These are phyloP conservation scores for Parelbella ahira DNA, from an alignment of 2,888 invertebrate species.

Conservation along the genomic window DNA sequence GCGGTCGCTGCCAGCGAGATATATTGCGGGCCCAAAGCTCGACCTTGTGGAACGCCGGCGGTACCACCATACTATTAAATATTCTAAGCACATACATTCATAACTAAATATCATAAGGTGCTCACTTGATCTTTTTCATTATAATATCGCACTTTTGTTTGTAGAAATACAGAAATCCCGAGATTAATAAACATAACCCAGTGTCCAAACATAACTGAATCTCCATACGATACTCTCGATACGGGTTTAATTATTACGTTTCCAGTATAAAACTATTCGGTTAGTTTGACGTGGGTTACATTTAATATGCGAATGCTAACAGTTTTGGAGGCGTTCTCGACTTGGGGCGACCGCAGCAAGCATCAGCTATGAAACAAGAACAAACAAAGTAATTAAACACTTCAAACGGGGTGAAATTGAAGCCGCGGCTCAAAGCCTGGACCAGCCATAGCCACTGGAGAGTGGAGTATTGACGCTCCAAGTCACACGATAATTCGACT, in stretches of 20 bases:
- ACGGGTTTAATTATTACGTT: slow-evolving; percentile 66
- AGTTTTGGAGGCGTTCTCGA: slow-evolving; percentile 70
- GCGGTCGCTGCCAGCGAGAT: slow-evolving; percentile 79
- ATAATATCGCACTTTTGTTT: too few relatives aligned
- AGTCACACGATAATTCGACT: slow-evolving; percentile 6
- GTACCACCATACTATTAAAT: slow-evolving; percentile 25
- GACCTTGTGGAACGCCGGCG: slow-evolving; percentile 67
- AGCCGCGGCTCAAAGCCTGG: slow-evolving; percentile 62
- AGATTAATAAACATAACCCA: slow-evolving; percentile 25
- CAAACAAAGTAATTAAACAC: slow-evolving; percentile 81
- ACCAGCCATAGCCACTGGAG: slow-evolving; percentile 19
- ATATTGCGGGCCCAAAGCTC: slow-evolving; percentile 74
- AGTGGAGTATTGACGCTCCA: slow-evolving; percentile 45
- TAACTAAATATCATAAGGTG: too few relatives aligned
- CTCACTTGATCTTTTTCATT: too few relatives aligned
- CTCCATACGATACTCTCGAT: slow-evolving; percentile 25
- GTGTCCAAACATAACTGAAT: slow-evolving; percentile 7
- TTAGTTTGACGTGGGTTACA: slow-evolving; percentile 76
- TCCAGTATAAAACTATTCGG: slow-evolving; percentile 65
- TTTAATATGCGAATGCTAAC: slow-evolving; percentile 75
- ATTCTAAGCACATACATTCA: too few relatives aligned
- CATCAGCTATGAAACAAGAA: slow-evolving; percentile 65
- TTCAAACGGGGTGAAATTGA: slow-evolving; percentile 76
- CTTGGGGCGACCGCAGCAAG: slow-evolving; percentile 71
- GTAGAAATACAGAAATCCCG: slow-evolving; percentile 4